Evolutionary conservation across 2,888 invertebrate genomes (phyloP), one percentile per base, ranked within the genome.

Genomic region (Gastracanthus pulcherrimus): DNA sequence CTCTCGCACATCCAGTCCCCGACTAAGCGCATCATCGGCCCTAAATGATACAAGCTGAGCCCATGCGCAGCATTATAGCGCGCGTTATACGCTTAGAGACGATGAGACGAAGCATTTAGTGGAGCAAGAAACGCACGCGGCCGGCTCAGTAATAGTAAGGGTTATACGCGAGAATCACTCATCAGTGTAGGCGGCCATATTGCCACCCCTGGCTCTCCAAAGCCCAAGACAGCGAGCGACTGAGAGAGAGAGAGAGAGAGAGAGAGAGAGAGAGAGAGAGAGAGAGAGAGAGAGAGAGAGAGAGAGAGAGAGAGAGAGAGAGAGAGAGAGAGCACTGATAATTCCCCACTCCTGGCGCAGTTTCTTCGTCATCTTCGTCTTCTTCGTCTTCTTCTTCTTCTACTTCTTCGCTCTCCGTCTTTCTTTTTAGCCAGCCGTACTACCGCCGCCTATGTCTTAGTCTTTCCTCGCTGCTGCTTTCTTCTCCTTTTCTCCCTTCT

Each of bases 171-270:
- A 89, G 90, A 89, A 91, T 91, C 90, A 87, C 90, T 91, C 91
- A 91, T 91, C 90, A 90, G 89, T 86, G 36, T 29, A 3, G 88
- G 89, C 91, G 88, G 90, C 91, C 90, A 91, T 91, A 91, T 90
- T 90, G 90, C 89, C 87, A 87, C 86, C 87, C 86, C 82, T 58
- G 75, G 83, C 83, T 84, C 83, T 60, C 84, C 74, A 80, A 83
- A 67, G 77, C 70, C 64, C 82, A 75, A 76, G 86, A 86, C 84
- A 85, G n/a, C n/a, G n/a, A n/a, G n/a, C n/a, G n/a, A n/a, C 34
- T 51, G 84, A 84, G 86, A 86, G 87, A 87, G 89, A 89, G 88
- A 41, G 60, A 60, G 79, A 83, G 83, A 85, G 86, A 87, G 88
- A 88, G 88, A 71, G 71, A 55, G 23, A 34, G 74, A 34, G 31